Conservation (phyloP, 1,140 invertebrate species). For the Chelonus insularis region DNA sequence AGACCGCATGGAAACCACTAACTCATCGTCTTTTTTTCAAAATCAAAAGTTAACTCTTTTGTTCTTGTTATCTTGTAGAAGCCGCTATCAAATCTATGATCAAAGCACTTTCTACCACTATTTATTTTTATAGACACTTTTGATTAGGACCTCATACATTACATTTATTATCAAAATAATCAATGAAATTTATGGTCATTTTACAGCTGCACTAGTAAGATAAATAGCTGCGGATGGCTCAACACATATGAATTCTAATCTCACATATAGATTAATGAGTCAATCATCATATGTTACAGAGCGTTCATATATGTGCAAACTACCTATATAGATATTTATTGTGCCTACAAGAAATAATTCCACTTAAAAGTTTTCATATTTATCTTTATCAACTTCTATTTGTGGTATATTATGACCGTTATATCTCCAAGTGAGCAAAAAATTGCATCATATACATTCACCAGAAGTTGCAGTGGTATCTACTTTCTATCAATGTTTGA, state of each 20-base stretch:
- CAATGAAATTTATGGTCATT: constrained; percentile 17
- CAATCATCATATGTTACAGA: too few species aligned
- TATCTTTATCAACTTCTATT: too few species aligned
- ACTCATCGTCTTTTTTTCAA: constrained; percentile 21
- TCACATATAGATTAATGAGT: constrained; percentile 3
- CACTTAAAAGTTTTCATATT: too few species aligned
- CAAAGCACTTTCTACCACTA: not conserved
- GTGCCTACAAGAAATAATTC: too few species aligned
- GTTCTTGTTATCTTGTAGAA: not conserved
- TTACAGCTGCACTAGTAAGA: constrained; percentile 4
- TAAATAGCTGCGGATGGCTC: constrained; percentile 6
- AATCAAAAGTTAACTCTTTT: constrained; percentile 1
- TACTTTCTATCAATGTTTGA: not conserved
- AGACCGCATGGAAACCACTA: constrained; percentile 34
- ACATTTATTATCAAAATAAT: constrained; percentile 1
- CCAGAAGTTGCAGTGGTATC: not conserved
- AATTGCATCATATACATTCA: not conserved
- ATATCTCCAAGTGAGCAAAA: too few species aligned
- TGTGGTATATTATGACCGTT: too few species aligned
- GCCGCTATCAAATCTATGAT: not conserved
- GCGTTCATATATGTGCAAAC: too few species aligned
- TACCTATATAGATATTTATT: not conserved
- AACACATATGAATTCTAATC: not conserved
- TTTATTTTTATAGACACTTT: not conserved
- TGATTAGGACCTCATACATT: not conserved